Percentiles rank a stretch among this genome's conserved stretches.
These are phyloP conservation scores for Perizoma affinitatum DNA, from an alignment of 2,888 invertebrate genomes.

Conservation along the genomic window DNA sequence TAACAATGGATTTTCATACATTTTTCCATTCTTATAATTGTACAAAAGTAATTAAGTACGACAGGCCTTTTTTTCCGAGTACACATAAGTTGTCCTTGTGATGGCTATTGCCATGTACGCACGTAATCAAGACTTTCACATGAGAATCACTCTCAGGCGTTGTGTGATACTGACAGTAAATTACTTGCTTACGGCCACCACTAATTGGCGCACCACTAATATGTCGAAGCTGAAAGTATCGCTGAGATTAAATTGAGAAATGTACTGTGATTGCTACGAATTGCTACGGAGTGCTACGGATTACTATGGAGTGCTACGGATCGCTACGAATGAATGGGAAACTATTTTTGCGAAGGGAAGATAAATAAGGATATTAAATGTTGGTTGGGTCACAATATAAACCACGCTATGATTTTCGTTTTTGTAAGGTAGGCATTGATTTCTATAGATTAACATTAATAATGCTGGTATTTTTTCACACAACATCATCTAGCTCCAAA, in stretches of 20 bases:
- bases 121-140: conserved; percentile 43
- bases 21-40: too few species aligned
- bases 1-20: too few species aligned
- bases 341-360: not conserved
- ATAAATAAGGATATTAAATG: not conserved
- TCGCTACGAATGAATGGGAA: conserved; percentile 11
- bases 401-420: not conserved
- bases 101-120: conserved; percentile 32
- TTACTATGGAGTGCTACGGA: conserved; percentile 10
- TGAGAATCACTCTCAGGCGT: conserved; percentile 38
- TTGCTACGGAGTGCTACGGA: conserved; percentile 13
- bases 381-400: not conserved
- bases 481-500: too few species aligned
- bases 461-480: too few species aligned
- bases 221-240: conserved; percentile 62
- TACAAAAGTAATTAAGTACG: too few species aligned
- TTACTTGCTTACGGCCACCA: conserved; percentile 72
- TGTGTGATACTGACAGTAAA: conserved; percentile 74
- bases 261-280: conserved; percentile 33
- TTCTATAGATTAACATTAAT: too few species aligned
- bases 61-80: too few species aligned
- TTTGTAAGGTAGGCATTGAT: not conserved
- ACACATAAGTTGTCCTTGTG: not conserved
- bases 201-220: conserved; percentile 72
- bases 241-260: conserved; percentile 47